These are phyloP conservation scores for Drosophila peninsularis DNA, from an alignment of 2,888 invertebrate species.

Conservation along the genomic window DNA sequence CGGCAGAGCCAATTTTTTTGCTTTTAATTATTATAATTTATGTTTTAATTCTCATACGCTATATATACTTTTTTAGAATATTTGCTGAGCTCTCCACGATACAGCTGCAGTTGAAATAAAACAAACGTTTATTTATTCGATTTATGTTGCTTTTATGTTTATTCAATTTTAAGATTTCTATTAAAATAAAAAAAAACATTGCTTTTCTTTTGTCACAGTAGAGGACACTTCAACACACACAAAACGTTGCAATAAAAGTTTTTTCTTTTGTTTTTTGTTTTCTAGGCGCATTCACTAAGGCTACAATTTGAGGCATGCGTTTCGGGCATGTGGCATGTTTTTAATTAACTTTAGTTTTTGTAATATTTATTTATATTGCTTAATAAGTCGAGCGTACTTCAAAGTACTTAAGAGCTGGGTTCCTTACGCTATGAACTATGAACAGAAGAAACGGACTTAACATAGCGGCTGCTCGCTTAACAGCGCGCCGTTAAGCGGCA, in stretches of 20 bases:
- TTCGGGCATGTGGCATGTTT: slow-evolving; percentile 17
- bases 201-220: slow-evolving; percentile 34
- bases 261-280: not conserved
- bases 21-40: not conserved
- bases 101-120: not conserved
- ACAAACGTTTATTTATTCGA: slow-evolving; percentile 12
- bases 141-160: slow-evolving; percentile 18
- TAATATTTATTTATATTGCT: slow-evolving; percentile 24
- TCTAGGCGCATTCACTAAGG: slow-evolving; percentile 66
- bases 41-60: no score
- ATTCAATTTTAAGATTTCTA: slow-evolving; percentile 14
- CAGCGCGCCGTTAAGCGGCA: slow-evolving; percentile 18
- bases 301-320: slow-evolving; percentile 52
- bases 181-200: slow-evolving; percentile 51
- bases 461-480: slow-evolving; percentile 26
- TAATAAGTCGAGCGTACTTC: slow-evolving; percentile 4
- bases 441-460: slow-evolving; percentile 9
- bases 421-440: slow-evolving; percentile 2
- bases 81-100: not conserved
- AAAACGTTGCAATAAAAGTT: slow-evolving; percentile 28
- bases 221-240: slow-evolving; percentile 40
- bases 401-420: slow-evolving; percentile 6
- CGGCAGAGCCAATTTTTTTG: slow-evolving; percentile 85
- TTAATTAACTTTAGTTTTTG: not conserved
- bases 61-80: no score